Evolutionary conservation across 2,113 vertebrate genomes (phyloP).

Genomic region (Hypocryptadius cinnamomeus): DNA sequence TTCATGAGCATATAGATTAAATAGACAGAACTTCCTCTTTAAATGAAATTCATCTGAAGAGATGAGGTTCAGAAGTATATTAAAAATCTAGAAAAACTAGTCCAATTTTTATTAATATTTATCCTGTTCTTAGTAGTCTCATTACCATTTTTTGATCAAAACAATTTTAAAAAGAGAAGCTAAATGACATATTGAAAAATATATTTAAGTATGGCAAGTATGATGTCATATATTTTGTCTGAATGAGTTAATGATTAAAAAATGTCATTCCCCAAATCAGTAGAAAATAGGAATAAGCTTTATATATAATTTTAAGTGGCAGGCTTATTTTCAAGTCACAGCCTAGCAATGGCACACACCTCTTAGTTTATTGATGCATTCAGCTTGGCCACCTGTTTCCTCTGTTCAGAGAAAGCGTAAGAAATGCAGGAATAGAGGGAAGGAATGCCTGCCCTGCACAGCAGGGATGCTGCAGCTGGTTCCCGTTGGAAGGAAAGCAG

Average conservation of each 20-base stretch:
- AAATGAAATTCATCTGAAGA: constrained; percentile 54
- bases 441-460: background rate
- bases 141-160: background rate
- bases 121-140: constrained; percentile 4
- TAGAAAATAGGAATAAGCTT: background rate
- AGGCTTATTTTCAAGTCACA: background rate
- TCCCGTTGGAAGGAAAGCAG: constrained; percentile 17
- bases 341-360: background rate
- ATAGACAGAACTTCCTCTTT: constrained; percentile 59
- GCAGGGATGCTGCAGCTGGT: background rate
- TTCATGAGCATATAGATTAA: constrained; percentile 55
- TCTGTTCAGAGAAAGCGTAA: background rate
- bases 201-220: background rate
- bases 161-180: background rate
- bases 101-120: constrained; percentile 51
- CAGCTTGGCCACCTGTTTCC: background rate
- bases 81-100: constrained; percentile 41
- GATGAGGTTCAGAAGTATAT: constrained; percentile 43
- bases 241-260: background rate
- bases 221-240: background rate
- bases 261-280: background rate
- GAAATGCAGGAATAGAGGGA: background rate
- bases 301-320: background rate
- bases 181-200: background rate
- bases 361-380: background rate